These are phyloP conservation scores for Novumbra hubbsi DNA, from an alignment of 2,797 vertebrate genomes.

Conservation along the genomic window DNA sequence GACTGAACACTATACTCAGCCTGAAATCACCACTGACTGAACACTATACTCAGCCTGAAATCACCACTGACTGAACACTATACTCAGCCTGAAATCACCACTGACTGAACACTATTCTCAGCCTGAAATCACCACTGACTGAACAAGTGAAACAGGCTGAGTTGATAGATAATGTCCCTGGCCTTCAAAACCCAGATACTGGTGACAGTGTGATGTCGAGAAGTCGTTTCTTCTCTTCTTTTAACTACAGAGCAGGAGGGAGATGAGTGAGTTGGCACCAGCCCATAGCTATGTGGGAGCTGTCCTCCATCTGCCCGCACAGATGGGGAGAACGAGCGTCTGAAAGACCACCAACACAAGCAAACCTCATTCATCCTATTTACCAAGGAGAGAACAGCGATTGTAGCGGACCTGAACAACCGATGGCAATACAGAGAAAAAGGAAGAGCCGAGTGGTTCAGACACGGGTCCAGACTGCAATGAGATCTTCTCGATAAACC, in stretches of 20 bases:
- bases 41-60: not conserved
- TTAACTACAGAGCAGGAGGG: slow-evolving; percentile 26
- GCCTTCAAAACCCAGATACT: slow-evolving; percentile 14
- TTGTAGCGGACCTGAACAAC: not conserved
- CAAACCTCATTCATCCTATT: slow-evolving; percentile 26
- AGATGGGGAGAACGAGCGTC: slow-evolving; percentile 42
- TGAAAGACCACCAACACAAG: slow-evolving; percentile 30
- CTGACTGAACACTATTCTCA: not conserved
- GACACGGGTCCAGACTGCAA: not conserved
- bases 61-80: too few relatives aligned
- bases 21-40: slow-evolving; percentile 2
- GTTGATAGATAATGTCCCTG: too few relatives aligned
- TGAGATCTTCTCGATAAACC: not conserved
- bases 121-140: slow-evolving; percentile 4
- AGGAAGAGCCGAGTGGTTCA: not conserved
- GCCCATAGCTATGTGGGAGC: slow-evolving; percentile 35
- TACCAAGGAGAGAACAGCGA: slow-evolving; percentile 14
- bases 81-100: too few relatives aligned
- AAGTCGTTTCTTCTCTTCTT: slow-evolving; percentile 15
- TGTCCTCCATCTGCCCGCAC: slow-evolving; percentile 53
- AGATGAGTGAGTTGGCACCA: slow-evolving; percentile 27
- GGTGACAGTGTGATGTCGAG: slow-evolving; percentile 5
- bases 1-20: too few relatives aligned
- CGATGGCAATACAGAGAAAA: not conserved
- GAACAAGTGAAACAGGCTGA: not conserved